Base-by-base conservation (phyloP, 2,797 vertebrate species). In the Eutrigla gurnardus region DNA sequence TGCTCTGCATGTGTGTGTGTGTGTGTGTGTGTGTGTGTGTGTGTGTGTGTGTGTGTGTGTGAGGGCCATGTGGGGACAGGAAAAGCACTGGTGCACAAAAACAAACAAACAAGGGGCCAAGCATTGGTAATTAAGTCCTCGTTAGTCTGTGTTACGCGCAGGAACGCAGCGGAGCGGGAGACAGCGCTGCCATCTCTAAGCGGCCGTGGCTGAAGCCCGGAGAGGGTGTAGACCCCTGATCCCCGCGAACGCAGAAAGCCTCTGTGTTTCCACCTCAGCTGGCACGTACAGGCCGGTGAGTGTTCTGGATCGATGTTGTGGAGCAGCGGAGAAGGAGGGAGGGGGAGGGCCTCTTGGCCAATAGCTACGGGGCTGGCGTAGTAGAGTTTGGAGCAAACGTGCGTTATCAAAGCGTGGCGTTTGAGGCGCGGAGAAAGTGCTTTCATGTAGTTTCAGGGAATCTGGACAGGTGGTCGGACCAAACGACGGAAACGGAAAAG, bases 31-130 rank as follows among this genome's bases (percentile, higher is more conserved):
- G 35, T 14, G 52, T 54, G 52, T n/a, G 53, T 32, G 54, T 42
- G 42, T n/a, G n/a, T n/a, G n/a, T n/a, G n/a, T n/a, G n/a, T n/a
- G n/a, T n/a, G n/a, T n/a, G 46, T 47, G 46, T 47, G 47, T 49
- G 68, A 47, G 45, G 67, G 53, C 58, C 32, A 7, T 47, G 45
- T 5, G 18, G 66, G 84, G 74, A 75, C 87, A 80, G 85, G 83
- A 89, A 88, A 83, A 80, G 78, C 76, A 62, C 75, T 53, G 82
- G 78, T 80, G 84, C 80, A 83, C 81, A 87, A 88, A 88, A 84
- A 89, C 87, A 93, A 93, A 93, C 91, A 93, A 92, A 91, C 86
- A 88, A 75, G 82, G 25, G 70, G 42, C 86, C 54, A 40, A 88
- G 83, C 81, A 77, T 76, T 69, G 2, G 73, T 81, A 92, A 92